Conservation (phyloP, 2,797 vertebrate species). For the Okamejei kenojei region DNA sequence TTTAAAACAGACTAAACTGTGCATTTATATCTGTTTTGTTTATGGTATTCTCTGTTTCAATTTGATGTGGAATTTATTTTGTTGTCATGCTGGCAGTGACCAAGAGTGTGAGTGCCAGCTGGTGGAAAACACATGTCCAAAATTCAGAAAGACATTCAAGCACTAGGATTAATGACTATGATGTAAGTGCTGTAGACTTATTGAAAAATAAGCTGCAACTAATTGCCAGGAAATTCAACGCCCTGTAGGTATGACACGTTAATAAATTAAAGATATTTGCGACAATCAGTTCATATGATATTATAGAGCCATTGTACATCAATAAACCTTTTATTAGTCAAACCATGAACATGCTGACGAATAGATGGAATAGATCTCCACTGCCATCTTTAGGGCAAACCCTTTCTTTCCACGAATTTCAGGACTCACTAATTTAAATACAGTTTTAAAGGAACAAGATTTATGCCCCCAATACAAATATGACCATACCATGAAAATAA, state of each 20-base stretch:
- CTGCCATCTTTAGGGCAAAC: slow-evolving; percentile 18
- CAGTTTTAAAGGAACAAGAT: neutral
- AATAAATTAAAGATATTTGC: slow-evolving; percentile 11
- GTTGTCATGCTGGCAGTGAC: slow-evolving; percentile 25
- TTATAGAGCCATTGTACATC: slow-evolving; percentile 4
- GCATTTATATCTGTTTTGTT: slow-evolving; percentile 12
- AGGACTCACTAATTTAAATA: neutral
- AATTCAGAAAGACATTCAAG: slow-evolving; percentile 7
- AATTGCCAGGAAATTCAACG: slow-evolving; percentile 22
- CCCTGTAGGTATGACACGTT: neutral
- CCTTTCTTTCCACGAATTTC: neutral
- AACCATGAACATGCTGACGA: neutral
- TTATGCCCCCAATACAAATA: neutral
- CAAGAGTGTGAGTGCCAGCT: slow-evolving; percentile 10
- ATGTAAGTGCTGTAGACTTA: slow-evolving; percentile 36
- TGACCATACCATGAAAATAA: neutral
- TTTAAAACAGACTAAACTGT: neutral
- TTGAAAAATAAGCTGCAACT: slow-evolving; percentile 20
- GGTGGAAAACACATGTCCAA: slow-evolving; percentile 1
- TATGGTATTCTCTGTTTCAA: slow-evolving; percentile 32
- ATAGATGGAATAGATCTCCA: neutral
- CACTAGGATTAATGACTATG: slow-evolving; percentile 30
- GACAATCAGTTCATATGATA: slow-evolving; percentile 22
- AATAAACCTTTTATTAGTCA: slow-evolving; percentile 21
- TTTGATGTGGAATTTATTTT: slow-evolving; percentile 38